Percentiles rank a stretch among this genome's conserved stretches.
phyloP scores from a whole-genome alignment of 1,140 invertebrate species.

The Heliothis subflexa region DNA sequence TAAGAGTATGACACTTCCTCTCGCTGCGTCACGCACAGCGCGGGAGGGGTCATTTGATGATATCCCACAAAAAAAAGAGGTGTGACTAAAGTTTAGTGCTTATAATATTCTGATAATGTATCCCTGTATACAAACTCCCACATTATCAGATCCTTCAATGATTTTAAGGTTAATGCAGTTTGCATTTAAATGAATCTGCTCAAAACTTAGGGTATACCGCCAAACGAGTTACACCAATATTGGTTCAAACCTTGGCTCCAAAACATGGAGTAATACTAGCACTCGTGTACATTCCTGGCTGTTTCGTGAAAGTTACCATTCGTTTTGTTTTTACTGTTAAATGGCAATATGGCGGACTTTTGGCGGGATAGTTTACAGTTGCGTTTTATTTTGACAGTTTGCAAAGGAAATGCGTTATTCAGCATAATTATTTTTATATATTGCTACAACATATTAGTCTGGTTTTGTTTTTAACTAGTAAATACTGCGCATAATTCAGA shows the following conservation, averaged over 20 bases:
- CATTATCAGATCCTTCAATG: background rate
- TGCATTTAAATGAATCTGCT: slow-evolving; percentile 19
- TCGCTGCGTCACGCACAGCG: no score
- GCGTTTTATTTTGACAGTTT: background rate
- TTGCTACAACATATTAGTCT: no score
- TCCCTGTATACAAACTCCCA: no score
- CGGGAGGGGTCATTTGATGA: no score
- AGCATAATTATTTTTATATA: no score
- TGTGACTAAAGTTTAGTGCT: no score
- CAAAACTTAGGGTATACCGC: background rate
- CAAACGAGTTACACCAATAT: background rate
- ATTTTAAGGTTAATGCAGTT: background rate
- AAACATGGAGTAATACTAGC: slow-evolving; percentile 53
- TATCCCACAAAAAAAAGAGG: no score
- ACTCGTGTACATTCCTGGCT: slow-evolving; percentile 66
- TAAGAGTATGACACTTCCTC: no score
- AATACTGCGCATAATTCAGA: no score
- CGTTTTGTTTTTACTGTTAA: slow-evolving; percentile 56
- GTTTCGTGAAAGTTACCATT: slow-evolving; percentile 64
- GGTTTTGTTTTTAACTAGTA: background rate
- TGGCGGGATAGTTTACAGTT: slow-evolving; percentile 53
- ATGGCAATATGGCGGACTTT: slow-evolving; percentile 62
- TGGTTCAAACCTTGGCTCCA: slow-evolving; percentile 26
- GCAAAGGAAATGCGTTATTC: no score
- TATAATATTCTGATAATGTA: no score